phyloP scores from a whole-genome alignment of 2,888 invertebrate genomes.

The Drosophila merina region DNA sequence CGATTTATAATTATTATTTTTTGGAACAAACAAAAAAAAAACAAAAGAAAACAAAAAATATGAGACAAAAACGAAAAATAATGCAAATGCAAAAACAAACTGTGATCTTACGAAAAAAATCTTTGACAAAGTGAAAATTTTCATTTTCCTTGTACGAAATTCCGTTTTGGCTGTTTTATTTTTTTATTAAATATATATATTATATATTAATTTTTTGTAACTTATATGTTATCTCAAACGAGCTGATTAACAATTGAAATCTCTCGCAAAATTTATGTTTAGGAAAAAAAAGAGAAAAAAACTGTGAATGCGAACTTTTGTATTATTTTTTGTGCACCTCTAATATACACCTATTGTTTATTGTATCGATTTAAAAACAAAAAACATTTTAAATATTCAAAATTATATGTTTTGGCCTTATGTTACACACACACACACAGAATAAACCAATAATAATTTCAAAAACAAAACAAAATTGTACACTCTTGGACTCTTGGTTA shows the following conservation, averaged over 20 bases:
- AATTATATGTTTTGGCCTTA: constrained; percentile 55
- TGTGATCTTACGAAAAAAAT: constrained; percentile 80
- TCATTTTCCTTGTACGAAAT: constrained; percentile 72
- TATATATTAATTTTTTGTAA: constrained; percentile 45
- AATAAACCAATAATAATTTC: constrained; percentile 28
- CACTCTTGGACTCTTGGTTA: background rate
- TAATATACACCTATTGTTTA: constrained; percentile 51
- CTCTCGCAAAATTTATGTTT: constrained; percentile 77
- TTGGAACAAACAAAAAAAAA: constrained; percentile 23
- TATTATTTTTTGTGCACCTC: constrained; percentile 73
- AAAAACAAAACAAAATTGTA: constrained; percentile 18
- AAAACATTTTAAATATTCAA: constrained; percentile 50
- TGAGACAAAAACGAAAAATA: constrained; percentile 68
- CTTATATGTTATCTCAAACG: constrained; percentile 40
- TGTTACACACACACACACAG: constrained; percentile 13
- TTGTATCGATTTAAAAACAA: constrained; percentile 44
- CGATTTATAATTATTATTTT: constrained; percentile 30
- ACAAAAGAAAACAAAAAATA: constrained; percentile 24
- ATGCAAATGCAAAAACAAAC: constrained; percentile 80
- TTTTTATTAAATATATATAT: constrained; percentile 37
- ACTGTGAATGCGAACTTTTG: constrained; percentile 76
- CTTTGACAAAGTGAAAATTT: constrained; percentile 63
- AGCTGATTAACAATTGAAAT: constrained; percentile 13
- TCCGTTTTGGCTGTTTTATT: constrained; percentile 66
- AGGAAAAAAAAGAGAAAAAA: constrained; percentile 46